Percentiles rank a stretch among this genome's conserved stretches.
phyloP scores from a whole-genome alignment of 2,888 invertebrate species.

The Prionchulus punctatus region DNA sequence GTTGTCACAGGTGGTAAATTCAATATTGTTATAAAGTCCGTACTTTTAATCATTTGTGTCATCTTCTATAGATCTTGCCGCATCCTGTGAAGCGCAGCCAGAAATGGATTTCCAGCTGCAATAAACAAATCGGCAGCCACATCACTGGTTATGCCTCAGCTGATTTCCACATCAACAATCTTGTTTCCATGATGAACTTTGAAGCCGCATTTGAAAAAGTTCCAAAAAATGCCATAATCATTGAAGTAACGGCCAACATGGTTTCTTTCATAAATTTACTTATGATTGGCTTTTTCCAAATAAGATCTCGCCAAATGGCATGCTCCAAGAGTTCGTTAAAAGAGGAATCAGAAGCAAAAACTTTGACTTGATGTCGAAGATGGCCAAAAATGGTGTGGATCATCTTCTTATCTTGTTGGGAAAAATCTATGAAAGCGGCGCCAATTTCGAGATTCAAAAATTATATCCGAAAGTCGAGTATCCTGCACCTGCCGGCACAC shows the following conservation, averaged over 20 bases:
- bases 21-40: too few species aligned
- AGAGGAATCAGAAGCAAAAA: conserved; percentile 57
- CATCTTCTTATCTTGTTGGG: conserved; percentile 64
- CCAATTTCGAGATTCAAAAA: conserved; percentile 53
- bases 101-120: conserved; percentile 81
- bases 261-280: too few species aligned
- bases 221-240: conserved; percentile 63
- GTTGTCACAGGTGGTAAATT: neutral
- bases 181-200: conserved; percentile 77
- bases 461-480: conserved; percentile 58
- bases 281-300: too few species aligned
- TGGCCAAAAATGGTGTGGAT: conserved; percentile 54
- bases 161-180: conserved; percentile 78
- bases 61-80: conserved; percentile 15
- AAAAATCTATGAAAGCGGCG: conserved; percentile 56
- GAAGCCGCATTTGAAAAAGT: conserved; percentile 61
- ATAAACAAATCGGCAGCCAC: conserved; percentile 58
- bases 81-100: conserved; percentile 41
- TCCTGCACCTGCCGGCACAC: conserved; percentile 71
- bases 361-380: conserved; percentile 60
- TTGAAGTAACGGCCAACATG: too few species aligned
- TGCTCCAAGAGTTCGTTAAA: conserved; percentile 79
- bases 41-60: too few species aligned
- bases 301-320: conserved; percentile 73
- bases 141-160: conserved; percentile 64